These are phyloP conservation scores for Chrysaora quinquecirrha DNA, from an alignment of 30 jellyfish, hydroid and myxozoan genomes.

Conservation along the genomic window DNA sequence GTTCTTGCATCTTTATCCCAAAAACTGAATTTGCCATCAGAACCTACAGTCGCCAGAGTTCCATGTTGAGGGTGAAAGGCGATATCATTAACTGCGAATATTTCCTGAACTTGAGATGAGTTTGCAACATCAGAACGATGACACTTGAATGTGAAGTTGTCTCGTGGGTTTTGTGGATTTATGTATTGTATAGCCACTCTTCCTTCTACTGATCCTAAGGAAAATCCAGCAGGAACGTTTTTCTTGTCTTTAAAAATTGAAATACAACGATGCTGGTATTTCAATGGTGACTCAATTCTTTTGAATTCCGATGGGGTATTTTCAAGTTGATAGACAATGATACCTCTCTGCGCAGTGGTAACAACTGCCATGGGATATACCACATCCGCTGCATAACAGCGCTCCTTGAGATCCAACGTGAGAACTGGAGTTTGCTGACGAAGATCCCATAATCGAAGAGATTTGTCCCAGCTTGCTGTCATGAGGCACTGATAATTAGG, in stretches of 20 bases:
- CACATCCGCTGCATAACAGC: constrained; percentile 92
- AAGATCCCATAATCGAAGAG: constrained; percentile 88
- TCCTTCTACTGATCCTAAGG: constrained; percentile 97
- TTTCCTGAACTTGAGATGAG: constrained; percentile 79
- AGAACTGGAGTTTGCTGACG: constrained; percentile 79
- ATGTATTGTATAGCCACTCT: constrained; percentile 95
- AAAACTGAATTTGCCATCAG: constrained; percentile 97
- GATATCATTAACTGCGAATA: constrained; percentile 93
- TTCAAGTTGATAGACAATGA: constrained; percentile 79
- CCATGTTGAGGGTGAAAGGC: constrained; percentile 97
- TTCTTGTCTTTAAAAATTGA: constrained; percentile 90
- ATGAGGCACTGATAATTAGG: constrained; percentile 85
- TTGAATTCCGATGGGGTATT: constrained; percentile 84
- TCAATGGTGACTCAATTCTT: constrained; percentile 83
- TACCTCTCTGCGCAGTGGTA: constrained; percentile 89
- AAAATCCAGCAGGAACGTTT: constrained; percentile 89
- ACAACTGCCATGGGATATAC: constrained; percentile 94
- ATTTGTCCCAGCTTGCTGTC: constrained; percentile 97
- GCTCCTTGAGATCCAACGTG: constrained; percentile 71
- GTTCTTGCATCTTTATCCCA: constrained; percentile 99
- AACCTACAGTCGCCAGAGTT: constrained; percentile 94
- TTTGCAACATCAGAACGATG: constrained; percentile 91
- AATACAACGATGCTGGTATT: constrained; percentile 89
- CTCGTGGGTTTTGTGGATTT: constrained; percentile 89
- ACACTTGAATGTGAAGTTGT: constrained; percentile 92